A percentile compares a stretch with the other conserved stretches of the same genome.
Conservation (phyloP, 2,888 invertebrate genomes). For the Cancer borealis region DNA sequence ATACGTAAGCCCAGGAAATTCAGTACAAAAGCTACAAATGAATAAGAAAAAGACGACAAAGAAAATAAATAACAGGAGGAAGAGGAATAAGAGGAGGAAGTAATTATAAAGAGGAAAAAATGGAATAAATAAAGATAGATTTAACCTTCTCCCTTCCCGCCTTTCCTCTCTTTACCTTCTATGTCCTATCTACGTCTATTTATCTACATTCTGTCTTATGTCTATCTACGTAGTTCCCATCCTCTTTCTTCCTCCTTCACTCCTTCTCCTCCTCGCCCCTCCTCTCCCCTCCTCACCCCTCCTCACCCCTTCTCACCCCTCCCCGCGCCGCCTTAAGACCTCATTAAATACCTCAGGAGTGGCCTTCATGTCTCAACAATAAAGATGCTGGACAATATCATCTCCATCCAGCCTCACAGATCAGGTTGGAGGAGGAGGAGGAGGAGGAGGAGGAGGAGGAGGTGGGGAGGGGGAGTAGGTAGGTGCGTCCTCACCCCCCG, state of each 20-base stretch:
- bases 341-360: not conserved
- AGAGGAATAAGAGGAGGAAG: too few relatives aligned
- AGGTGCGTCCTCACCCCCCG: not conserved
- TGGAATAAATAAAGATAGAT: not conserved
- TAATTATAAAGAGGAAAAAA: too few relatives aligned
- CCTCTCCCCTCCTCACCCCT: not conserved
- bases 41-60: not conserved
- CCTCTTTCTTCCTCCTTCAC: not conserved
- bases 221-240: not conserved
- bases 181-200: not conserved
- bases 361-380: not conserved
- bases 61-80: too few relatives aligned
- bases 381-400: slow-evolving; percentile 29
- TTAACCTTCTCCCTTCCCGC: not conserved
- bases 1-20: not conserved
- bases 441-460: not conserved
- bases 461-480: not conserved
- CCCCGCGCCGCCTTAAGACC: not conserved
- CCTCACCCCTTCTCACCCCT: not conserved
- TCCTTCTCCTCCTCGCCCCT: not conserved
- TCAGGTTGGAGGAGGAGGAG: not conserved
- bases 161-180: not conserved
- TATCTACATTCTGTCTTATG: not conserved
- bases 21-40: not conserved
- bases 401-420: slow-evolving; percentile 12